Percentiles rank a stretch among this genome's conserved stretches.
Evolutionary conservation across 2,888 invertebrate genomes (phyloP).

Genomic region (Drosophila borealis): DNA sequence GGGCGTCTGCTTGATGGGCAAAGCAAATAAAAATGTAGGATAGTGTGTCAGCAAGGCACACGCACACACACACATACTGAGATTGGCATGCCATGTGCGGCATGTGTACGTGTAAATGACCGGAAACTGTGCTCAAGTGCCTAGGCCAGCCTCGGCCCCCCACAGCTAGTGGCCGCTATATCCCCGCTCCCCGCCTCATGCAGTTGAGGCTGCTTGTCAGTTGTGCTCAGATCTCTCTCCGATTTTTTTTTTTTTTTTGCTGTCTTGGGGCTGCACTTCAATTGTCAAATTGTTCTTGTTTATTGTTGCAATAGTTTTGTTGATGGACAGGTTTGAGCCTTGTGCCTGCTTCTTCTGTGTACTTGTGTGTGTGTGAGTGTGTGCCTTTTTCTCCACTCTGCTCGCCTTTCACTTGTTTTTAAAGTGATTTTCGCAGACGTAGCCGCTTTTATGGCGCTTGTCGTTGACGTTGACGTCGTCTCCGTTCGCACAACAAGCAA

Average conservation of each 20-base stretch:
- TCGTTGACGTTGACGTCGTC: slow-evolving; percentile 51
- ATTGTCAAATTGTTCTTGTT: slow-evolving; percentile 81
- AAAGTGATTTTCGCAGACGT: slow-evolving; percentile 76
- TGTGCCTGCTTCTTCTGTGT: slow-evolving; percentile 18
- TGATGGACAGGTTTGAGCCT: slow-evolving; percentile 74
- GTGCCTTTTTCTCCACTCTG: background rate
- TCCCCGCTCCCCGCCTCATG: background rate
- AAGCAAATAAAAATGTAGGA: slow-evolving; percentile 80
- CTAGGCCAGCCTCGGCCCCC: slow-evolving; percentile 12
- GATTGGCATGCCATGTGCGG: slow-evolving; percentile 56
- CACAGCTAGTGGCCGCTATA: background rate
- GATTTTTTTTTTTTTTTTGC: slow-evolving; percentile 12
- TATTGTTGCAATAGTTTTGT: slow-evolving; percentile 78
- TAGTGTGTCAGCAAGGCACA: slow-evolving; percentile 74
- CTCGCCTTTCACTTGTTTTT: slow-evolving; percentile 74
- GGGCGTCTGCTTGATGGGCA: slow-evolving; percentile 31
- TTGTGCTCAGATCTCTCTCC: slow-evolving; percentile 23
- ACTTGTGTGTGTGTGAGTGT: slow-evolving; percentile 1
- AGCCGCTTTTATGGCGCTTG: slow-evolving; percentile 74
- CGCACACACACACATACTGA: slow-evolving; percentile 21
- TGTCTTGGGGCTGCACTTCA: slow-evolving; percentile 66
- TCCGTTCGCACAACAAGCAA: slow-evolving; percentile 65
- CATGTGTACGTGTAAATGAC: slow-evolving; percentile 80
- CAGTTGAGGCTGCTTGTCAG: slow-evolving; percentile 57
- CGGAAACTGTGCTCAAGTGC: slow-evolving; percentile 82